Conservation (phyloP, 2,888 invertebrate species). For the Caenorhabditis doughertyi region DNA sequence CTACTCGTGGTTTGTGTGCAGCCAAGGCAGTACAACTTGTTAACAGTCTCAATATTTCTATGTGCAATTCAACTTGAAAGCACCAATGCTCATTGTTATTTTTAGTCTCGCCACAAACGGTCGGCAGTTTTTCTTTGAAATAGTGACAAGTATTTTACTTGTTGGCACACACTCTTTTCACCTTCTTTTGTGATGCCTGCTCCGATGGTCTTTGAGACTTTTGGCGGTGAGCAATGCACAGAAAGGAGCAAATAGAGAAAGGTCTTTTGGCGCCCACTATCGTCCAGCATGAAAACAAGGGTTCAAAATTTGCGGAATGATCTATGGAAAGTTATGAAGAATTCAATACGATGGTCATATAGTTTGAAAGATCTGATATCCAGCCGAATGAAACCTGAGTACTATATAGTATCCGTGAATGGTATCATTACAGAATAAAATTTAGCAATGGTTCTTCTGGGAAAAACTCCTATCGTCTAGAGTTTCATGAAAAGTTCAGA, state of each 20-base stretch:
- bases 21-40: slow-evolving; percentile 10
- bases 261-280: background rate
- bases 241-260: background rate
- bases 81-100: slow-evolving; percentile 60
- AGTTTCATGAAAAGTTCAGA: no score
- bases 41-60: background rate
- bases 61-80: background rate
- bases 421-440: no score
- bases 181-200: slow-evolving; percentile 32
- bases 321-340: background rate
- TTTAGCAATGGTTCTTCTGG: no score
- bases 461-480: no score
- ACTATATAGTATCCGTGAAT: no score
- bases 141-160: slow-evolving; percentile 42
- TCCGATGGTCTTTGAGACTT: slow-evolving; percentile 45
- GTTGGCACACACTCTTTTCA: slow-evolving; percentile 37
- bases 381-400: no score
- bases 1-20: slow-evolving; percentile 48
- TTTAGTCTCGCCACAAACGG: slow-evolving; percentile 42
- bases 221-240: slow-evolving; percentile 47
- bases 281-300: slow-evolving; percentile 5
- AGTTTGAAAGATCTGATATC: no score
- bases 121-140: slow-evolving; percentile 26
- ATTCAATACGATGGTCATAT: no score
- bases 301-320: slow-evolving; percentile 14